Evolutionary conservation across 35 echinoderm and acorn worm genomes (phyloP).

Genomic region (Patiria miniata): DNA sequence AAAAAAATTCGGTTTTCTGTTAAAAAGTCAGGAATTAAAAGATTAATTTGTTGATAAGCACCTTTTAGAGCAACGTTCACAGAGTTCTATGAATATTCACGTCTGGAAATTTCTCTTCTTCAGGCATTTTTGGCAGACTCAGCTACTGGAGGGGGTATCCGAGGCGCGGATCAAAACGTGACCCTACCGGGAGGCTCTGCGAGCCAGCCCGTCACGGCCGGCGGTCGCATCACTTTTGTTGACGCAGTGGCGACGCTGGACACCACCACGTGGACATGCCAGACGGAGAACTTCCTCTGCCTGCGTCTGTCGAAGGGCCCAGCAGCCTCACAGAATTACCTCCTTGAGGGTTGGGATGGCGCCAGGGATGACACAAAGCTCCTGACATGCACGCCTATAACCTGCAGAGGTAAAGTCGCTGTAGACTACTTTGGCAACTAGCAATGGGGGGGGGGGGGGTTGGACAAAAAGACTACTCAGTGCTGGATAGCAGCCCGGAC

Average conservation of each 20-base stretch:
- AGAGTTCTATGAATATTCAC: no score
- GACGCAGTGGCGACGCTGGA: background rate
- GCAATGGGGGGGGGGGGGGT: no score
- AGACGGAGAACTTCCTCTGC: background rate
- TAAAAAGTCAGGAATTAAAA: no score
- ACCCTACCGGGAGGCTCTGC: background rate
- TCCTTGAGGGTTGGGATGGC: background rate
- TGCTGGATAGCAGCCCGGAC: no score
- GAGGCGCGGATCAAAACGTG: background rate
- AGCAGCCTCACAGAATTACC: background rate
- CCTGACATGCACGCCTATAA: background rate
- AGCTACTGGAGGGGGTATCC: background rate
- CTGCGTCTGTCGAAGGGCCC: background rate
- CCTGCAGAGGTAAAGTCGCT: conserved; percentile 2
- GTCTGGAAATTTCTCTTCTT: no score
- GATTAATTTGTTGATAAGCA: no score
- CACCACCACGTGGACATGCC: conserved; percentile 6
- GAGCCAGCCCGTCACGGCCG: background rate
- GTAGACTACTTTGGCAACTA: no score
- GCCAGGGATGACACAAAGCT: background rate
- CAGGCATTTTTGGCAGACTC: no score
- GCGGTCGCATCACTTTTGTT: background rate
- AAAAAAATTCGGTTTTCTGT: no score
- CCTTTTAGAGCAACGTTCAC: no score
- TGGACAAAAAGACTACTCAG: no score